Evolutionary conservation across 1,140 invertebrate genomes (phyloP).

Genomic region (Drosophila sulfurigaster): DNA sequence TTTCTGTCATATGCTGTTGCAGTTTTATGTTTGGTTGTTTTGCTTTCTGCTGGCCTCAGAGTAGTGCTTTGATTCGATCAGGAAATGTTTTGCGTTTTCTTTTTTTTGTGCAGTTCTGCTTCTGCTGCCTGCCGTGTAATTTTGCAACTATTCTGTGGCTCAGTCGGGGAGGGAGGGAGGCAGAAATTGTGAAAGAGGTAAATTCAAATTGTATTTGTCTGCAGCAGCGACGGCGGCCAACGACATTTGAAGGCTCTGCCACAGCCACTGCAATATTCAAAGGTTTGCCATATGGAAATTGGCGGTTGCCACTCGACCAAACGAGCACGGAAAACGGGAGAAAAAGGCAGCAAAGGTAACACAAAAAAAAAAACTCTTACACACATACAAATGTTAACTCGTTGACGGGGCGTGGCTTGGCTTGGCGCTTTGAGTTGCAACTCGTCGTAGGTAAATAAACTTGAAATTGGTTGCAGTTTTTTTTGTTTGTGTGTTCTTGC

Average conservation of each 20-base stretch:
- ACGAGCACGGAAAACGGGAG: background rate
- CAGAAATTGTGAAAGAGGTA: slow-evolving; percentile 23
- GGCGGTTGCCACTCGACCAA: slow-evolving; percentile 48
- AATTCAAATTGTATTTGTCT: slow-evolving; percentile 72
- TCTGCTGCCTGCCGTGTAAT: slow-evolving; percentile 57
- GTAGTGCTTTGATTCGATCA: slow-evolving; percentile 78
- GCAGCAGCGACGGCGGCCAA: slow-evolving; percentile 53
- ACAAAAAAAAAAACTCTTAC: slow-evolving; percentile 5
- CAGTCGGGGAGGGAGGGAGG: background rate
- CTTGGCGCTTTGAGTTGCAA: slow-evolving; percentile 25
- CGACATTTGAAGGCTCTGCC: slow-evolving; percentile 57
- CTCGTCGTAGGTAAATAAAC: slow-evolving; percentile 49
- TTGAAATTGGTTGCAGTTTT: slow-evolving; percentile 37
- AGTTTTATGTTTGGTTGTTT: slow-evolving; percentile 46
- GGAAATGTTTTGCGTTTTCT: slow-evolving; percentile 65
- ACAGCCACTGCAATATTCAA: slow-evolving; percentile 72
- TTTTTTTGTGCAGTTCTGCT: background rate
- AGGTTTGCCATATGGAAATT: slow-evolving; percentile 58
- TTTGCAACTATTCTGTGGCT: slow-evolving; percentile 42
- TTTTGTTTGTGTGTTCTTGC: background rate
- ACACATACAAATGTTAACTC: slow-evolving; percentile 3
- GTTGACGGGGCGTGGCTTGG: slow-evolving; percentile 14
- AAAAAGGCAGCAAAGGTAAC: background rate
- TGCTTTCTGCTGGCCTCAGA: slow-evolving; percentile 26
- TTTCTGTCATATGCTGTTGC: background rate